Conservation (phyloP, 2,888 invertebrate species). For the Euplagia quadripunctaria region DNA sequence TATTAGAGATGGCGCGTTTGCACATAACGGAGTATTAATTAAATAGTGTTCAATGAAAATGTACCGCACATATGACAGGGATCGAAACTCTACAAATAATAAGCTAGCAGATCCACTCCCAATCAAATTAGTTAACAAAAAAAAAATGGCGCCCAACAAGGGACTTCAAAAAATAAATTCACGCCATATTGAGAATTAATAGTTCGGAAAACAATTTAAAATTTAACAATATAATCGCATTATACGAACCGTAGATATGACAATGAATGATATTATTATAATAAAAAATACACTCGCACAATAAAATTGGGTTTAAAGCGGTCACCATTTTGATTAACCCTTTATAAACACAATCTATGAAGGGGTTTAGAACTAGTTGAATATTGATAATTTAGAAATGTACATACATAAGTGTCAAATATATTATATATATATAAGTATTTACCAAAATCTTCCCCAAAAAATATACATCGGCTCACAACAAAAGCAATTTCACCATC, state of each 20-base stretch:
- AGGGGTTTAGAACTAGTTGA: conserved; percentile 1
- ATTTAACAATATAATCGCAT: conserved; percentile 40
- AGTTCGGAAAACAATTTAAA: conserved; percentile 55
- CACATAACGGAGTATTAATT: neutral
- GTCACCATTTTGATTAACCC: conserved; percentile 43
- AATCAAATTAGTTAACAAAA: conserved; percentile 6
- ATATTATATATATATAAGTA: too few relatives aligned
- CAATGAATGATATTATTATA: conserved; percentile 46
- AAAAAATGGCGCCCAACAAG: conserved; percentile 53
- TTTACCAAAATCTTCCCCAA: neutral
- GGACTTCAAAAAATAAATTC: conserved; percentile 36
- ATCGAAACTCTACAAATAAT: neutral
- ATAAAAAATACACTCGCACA: conserved; percentile 37
- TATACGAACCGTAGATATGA: conserved; percentile 30
- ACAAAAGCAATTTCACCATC: conserved; percentile 23
- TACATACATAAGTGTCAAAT: neutral
- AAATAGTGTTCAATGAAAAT: neutral
- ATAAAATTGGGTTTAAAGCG: conserved; percentile 50
- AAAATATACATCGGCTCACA: neutral
- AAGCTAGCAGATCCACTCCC: neutral
- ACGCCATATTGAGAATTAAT: conserved; percentile 55
- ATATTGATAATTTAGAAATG: neutral
- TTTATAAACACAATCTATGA: conserved; percentile 19
- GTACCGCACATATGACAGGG: neutral
- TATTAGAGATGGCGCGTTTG: too few relatives aligned